Conservation (phyloP, 2,888 invertebrate genomes). For the Agriopis aurantiaria region DNA sequence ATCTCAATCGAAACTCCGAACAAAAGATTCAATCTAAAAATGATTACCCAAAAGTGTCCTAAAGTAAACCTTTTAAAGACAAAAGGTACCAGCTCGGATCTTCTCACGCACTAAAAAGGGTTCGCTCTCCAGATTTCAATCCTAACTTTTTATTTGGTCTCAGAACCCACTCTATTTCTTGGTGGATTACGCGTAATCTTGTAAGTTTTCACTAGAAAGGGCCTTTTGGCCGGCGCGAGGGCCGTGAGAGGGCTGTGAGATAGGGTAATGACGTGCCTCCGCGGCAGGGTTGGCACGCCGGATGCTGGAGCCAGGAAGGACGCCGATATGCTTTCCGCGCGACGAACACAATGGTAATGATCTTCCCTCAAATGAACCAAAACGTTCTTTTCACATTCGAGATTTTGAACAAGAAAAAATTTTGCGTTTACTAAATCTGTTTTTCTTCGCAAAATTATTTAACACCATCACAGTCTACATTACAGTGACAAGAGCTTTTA, state of each 20-base stretch:
- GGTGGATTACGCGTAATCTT: constrained; percentile 30
- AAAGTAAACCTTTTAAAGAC: constrained; percentile 23
- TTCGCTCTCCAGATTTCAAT: constrained; percentile 25
- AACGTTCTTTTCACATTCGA: neutral
- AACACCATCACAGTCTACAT: no score
- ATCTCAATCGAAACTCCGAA: constrained; percentile 6
- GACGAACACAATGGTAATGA: neutral
- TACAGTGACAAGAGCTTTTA: no score
- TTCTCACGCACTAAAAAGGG: constrained; percentile 29
- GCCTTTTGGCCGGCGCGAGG: constrained; percentile 26
- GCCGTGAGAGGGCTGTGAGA: constrained; percentile 22
- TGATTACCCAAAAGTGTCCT: constrained; percentile 22
- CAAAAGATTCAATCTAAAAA: constrained; percentile 31
- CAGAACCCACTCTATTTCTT: constrained; percentile 28
- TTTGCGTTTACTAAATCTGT: neutral
- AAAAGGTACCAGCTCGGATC: constrained; percentile 13
- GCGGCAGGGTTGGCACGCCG: constrained; percentile 19
- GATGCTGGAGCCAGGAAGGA: neutral
- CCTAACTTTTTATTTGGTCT: constrained; percentile 33
- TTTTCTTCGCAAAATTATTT: neutral
- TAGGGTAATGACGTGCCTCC: constrained; percentile 30
- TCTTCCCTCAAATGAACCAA: neutral
- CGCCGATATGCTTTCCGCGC: neutral
- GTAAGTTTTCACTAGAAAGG: constrained; percentile 40
- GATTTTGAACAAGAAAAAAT: neutral